Conservation (phyloP, 2,113 vertebrate genomes). For the Plecturocebus donacophilus region DNA sequence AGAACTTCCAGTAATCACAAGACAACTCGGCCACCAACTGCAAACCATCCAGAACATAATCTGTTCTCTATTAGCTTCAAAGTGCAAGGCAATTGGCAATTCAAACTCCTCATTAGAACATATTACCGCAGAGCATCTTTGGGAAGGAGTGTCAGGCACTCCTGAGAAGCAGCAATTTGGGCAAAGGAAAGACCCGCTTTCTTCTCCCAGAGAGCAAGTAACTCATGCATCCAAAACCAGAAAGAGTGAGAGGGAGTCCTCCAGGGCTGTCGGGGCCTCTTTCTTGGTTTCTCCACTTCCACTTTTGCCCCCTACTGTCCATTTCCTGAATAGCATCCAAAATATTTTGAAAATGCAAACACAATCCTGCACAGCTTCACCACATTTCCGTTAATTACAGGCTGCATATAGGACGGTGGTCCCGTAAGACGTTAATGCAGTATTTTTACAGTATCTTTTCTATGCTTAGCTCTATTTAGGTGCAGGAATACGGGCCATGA, state of each 20-base stretch:
- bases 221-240: neutral
- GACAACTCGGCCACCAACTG: neutral
- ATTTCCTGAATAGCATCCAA: neutral
- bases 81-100: neutral
- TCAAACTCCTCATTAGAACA: neutral
- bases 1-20: neutral
- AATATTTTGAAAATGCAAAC: neutral
- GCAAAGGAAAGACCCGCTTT: fast-evolving
- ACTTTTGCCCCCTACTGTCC: constrained; percentile 40
- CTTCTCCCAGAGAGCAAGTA: neutral
- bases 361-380: neutral
- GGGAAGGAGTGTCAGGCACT: neutral
- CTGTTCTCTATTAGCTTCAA: neutral
- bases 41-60: neutral
- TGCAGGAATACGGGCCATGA: neutral
- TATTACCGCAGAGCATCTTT: neutral
- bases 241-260: neutral
- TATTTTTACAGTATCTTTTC: neutral
- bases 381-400: neutral
- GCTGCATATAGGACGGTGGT: neutral
- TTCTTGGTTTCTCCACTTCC: neutral
- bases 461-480: neutral
- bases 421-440: neutral
- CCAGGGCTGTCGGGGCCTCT: too few species aligned
- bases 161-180: neutral